Percentiles rank a stretch among this genome's conserved stretches.
phyloP scores from a whole-genome alignment of 2,888 invertebrate genomes.

The Iselma pallidipennis region DNA sequence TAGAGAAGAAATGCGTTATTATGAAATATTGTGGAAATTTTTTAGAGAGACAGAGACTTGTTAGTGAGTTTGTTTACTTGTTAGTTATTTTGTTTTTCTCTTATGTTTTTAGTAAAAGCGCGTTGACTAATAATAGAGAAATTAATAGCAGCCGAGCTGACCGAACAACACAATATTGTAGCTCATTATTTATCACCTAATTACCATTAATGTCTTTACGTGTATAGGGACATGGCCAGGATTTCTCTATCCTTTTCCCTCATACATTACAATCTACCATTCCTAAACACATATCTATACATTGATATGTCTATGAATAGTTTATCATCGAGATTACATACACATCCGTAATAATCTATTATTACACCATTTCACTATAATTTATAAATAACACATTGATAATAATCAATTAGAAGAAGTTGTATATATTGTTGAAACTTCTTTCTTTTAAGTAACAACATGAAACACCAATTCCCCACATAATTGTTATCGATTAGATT shows the following conservation, averaged over 20 bases:
- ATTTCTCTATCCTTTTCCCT: not conserved
- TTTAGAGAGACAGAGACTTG: too few relatives aligned
- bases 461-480: too few relatives aligned
- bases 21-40: too few relatives aligned
- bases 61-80: not conserved
- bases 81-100: not conserved
- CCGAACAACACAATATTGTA: constrained; percentile 25
- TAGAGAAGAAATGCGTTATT: too few relatives aligned
- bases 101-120: too few relatives aligned
- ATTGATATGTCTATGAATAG: not conserved
- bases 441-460: not conserved
- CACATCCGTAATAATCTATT: not conserved
- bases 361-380: not conserved
- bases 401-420: not conserved
- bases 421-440: too few relatives aligned
- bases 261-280: not conserved
- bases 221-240: constrained; percentile 24
- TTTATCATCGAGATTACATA: not conserved
- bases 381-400: not conserved
- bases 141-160: constrained; percentile 30
- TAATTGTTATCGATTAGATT: not conserved
- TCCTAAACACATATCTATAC: not conserved
- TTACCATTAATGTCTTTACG: constrained; percentile 42
- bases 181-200: constrained; percentile 42
- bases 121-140: constrained; percentile 18